Evolutionary conservation across 2,797 vertebrate genomes (phyloP).

Genomic region (Poecilia wingei): DNA sequence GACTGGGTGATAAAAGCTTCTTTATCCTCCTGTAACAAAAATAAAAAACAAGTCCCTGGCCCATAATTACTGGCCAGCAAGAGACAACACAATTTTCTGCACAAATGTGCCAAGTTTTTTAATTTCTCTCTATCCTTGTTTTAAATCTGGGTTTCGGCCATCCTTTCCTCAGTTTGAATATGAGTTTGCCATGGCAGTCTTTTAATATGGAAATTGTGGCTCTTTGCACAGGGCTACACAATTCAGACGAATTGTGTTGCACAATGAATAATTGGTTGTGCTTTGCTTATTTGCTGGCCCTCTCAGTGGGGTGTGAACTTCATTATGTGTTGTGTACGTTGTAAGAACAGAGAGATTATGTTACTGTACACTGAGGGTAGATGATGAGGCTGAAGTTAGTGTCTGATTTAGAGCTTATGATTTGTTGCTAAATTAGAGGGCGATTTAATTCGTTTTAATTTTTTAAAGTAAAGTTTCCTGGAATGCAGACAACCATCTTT

Average conservation of each 20-base stretch:
- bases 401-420: not conserved
- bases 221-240: not conserved
- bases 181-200: not conserved
- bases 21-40: slow-evolving; percentile 17
- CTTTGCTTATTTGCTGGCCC: not conserved
- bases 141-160: not conserved
- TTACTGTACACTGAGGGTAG: not conserved
- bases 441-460: not conserved
- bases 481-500: not conserved
- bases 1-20: slow-evolving; percentile 31
- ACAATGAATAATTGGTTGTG: not conserved
- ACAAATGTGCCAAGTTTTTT: not conserved
- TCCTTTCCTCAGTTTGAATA: not conserved
- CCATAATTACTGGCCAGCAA: not conserved
- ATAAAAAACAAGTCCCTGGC: not conserved
- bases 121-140: not conserved
- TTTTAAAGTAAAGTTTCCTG: not conserved
- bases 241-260: not conserved
- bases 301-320: not conserved
- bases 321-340: not conserved
- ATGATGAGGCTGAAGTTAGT: not conserved
- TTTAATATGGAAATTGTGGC: not conserved
- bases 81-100: not conserved
- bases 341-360: not conserved
- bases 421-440: not conserved